These are phyloP conservation scores for Lepidurus couesii DNA, from an alignment of 1,140 invertebrate species.

Conservation along the genomic window DNA sequence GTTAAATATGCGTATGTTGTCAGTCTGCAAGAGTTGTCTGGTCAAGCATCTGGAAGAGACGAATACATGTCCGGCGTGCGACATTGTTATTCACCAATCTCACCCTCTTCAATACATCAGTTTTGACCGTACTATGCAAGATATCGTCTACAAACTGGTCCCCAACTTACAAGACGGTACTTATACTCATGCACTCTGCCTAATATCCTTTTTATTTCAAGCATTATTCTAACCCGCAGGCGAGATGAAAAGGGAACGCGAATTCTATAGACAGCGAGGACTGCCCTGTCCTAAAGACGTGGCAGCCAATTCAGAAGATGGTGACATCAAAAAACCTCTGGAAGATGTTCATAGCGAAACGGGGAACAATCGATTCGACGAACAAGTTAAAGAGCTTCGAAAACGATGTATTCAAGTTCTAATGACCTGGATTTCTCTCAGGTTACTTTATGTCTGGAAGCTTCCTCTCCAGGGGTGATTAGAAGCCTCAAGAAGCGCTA, in stretches of 20 bases:
- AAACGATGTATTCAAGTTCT: neutral
- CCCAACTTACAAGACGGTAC: conserved; percentile 83
- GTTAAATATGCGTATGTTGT: conserved; percentile 42
- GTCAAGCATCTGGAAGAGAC: conserved; percentile 96
- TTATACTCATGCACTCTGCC: neutral
- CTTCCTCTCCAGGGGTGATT: neutral
- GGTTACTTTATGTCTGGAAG: conserved; percentile 81
- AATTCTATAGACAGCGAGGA: conserved; percentile 76
- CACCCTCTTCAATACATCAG: conserved; percentile 95
- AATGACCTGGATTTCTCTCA: conserved; percentile 40
- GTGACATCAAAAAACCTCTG: conserved; percentile 57
- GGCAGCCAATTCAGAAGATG: conserved; percentile 53
- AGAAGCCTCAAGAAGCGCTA: conserved; percentile 72
- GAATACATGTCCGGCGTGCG: conserved; percentile 94
- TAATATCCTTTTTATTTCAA: neutral
- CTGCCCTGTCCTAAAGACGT: conserved; percentile 83
- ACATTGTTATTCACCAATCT: conserved; percentile 94
- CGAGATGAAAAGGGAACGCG: conserved; percentile 77
- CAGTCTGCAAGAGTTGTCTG: conserved; percentile 95
- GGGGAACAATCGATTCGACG: conserved; percentile 89
- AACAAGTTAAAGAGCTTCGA: conserved; percentile 60
- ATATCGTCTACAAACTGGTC: conserved; percentile 96
- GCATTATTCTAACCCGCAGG: conserved; percentile 49
- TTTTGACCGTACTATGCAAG: conserved; percentile 96
- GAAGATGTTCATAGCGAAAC: conserved; percentile 61